These are phyloP conservation scores for Scopus umbretta DNA, from an alignment of 2,113 vertebrate species.

Conservation along the genomic window DNA sequence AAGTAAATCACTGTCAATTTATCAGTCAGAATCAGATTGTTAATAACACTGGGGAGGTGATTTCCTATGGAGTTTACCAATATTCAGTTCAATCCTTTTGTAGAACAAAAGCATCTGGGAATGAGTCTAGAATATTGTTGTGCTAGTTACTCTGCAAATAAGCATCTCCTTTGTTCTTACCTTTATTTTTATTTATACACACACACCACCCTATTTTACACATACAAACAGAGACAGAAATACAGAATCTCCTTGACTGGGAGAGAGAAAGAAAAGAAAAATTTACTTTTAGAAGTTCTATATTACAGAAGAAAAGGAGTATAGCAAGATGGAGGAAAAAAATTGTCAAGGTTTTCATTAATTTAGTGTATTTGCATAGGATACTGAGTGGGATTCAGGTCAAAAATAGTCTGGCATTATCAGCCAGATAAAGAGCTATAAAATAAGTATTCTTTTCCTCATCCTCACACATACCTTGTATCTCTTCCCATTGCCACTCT, in stretches of 20 bases:
- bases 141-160: not conserved
- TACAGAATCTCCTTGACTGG: not conserved
- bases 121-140: not conserved
- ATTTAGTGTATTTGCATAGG: not conserved
- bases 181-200: not conserved
- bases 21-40: not conserved
- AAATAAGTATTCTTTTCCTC: not conserved
- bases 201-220: not conserved
- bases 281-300: not conserved
- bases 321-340: not conserved
- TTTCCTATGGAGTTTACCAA: not conserved
- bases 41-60: not conserved
- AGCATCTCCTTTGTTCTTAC: not conserved
- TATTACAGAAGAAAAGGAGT: not conserved
- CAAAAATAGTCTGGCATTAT: not conserved
- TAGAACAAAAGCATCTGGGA: not conserved
- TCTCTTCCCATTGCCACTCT: not conserved
- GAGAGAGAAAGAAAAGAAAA: not conserved
- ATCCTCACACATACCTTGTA: not conserved
- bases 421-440: not conserved
- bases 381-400: not conserved
- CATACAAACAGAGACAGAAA: not conserved
- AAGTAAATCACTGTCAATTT: not conserved
- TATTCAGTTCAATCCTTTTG: not conserved
- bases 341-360: not conserved